Evolutionary conservation across 2,797 vertebrate genomes (phyloP).

Genomic region (Podarcis lilfordi): DNA sequence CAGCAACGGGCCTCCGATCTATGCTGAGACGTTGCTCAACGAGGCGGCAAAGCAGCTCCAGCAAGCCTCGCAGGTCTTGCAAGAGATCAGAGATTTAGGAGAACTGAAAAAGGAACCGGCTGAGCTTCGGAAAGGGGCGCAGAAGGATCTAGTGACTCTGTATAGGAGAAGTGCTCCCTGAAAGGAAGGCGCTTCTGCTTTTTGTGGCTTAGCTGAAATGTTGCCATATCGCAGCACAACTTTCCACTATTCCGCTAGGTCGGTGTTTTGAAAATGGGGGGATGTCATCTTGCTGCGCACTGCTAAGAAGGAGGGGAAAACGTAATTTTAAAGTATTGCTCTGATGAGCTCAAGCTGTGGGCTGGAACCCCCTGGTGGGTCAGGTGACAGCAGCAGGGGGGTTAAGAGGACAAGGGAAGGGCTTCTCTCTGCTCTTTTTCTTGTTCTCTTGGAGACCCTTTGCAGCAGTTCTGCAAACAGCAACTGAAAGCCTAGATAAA

Average conservation of each 20-base stretch:
- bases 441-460: neutral
- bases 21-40: constrained; percentile 82
- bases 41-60: constrained; percentile 89
- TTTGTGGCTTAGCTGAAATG: constrained; percentile 41
- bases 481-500: neutral
- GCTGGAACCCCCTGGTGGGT: neutral
- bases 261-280: constrained; percentile 27
- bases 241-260: constrained; percentile 52
- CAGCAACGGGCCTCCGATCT: constrained; percentile 59
- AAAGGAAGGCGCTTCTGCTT: constrained; percentile 39
- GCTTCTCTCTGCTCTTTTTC: neutral
- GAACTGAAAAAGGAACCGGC: constrained; percentile 72
- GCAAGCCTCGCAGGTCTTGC: constrained; percentile 88
- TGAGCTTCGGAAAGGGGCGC: constrained; percentile 72
- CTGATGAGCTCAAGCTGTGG: neutral
- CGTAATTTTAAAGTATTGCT: neutral
- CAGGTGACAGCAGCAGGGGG: neutral
- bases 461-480: neutral
- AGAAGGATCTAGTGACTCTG: constrained; percentile 78
- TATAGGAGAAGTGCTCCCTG: constrained; percentile 83
- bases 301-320: neutral
- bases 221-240: constrained; percentile 47
- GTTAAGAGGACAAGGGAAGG: neutral
- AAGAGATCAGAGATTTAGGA: constrained; percentile 84
- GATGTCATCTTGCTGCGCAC: neutral